These are phyloP conservation scores for Hemiprocne comata DNA, from an alignment of 2,113 vertebrate genomes.

Conservation along the genomic window DNA sequence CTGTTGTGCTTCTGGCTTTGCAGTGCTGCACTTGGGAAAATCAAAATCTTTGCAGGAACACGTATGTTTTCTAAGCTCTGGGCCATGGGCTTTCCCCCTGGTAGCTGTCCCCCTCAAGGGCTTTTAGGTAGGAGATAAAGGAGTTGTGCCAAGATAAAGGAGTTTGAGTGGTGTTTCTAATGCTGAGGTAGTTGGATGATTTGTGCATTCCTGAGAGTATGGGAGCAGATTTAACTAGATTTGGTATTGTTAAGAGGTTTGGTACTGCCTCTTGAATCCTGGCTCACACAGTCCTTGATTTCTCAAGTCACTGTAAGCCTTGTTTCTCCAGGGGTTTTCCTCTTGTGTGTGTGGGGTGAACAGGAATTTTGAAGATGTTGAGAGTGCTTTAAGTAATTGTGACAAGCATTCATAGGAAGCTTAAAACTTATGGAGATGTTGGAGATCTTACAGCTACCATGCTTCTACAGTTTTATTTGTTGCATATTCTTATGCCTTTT, in stretches of 20 bases:
- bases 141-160: background rate
- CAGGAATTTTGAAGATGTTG: background rate
- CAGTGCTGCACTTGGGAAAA: background rate
- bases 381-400: background rate
- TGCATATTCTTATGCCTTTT: background rate
- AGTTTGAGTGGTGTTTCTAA: background rate
- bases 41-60: conserved; percentile 23
- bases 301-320: background rate
- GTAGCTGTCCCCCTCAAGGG: conserved; percentile 4
- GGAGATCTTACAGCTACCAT: background rate
- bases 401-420: background rate
- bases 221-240: conserved; percentile 18
- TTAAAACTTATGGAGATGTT: background rate
- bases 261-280: conserved; percentile 14
- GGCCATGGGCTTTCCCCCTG: conserved; percentile 44
- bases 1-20: conserved; percentile 4
- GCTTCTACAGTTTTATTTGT: background rate
- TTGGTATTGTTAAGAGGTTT: background rate
- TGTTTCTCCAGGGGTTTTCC: conserved; percentile 16
- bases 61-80: conserved; percentile 11
- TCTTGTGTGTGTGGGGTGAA: background rate
- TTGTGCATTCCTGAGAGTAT: background rate
- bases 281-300: background rate
- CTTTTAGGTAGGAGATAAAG: conserved; percentile 17
- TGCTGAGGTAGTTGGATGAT: background rate